A percentile compares a stretch with the other conserved stretches of the same genome.
Evolutionary conservation across 2,113 vertebrate species (phyloP).

Genomic region (Cyphomyrus discorhynchus): DNA sequence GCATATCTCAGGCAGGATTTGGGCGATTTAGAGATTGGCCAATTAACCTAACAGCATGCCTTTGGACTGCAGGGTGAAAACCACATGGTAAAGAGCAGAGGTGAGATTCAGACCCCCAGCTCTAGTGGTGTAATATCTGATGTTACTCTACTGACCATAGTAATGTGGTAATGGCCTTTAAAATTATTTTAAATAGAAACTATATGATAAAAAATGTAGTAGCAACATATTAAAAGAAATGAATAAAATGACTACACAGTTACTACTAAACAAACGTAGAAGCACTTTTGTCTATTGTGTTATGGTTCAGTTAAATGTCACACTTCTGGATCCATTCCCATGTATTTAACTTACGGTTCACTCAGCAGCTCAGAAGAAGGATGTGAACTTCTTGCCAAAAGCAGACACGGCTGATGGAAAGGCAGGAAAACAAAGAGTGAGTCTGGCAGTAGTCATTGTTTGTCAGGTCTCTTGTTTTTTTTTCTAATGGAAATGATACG

Average conservation of each 20-base stretch:
- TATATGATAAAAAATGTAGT: background rate
- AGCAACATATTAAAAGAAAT: background rate
- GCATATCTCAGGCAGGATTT: background rate
- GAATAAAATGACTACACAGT: background rate
- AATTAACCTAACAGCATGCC: background rate
- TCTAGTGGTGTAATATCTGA: background rate
- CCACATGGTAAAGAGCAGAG: background rate
- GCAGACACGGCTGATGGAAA: slow-evolving; percentile 76
- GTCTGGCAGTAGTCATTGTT: background rate
- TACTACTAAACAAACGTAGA: background rate
- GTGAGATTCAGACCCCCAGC: background rate
- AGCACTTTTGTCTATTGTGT: background rate
- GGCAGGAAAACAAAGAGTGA: slow-evolving; percentile 20
- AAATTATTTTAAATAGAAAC: background rate
- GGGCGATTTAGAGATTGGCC: background rate
- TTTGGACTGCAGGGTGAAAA: background rate
- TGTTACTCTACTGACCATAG: background rate
- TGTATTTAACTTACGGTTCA: slow-evolving; percentile 63
- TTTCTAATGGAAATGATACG: background rate
- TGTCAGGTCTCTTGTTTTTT: background rate
- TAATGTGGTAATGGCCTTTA: background rate
- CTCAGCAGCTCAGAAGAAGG: slow-evolving; percentile 83
- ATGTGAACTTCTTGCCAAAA: slow-evolving; percentile 98
- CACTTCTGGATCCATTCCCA: background rate
- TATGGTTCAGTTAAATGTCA: background rate